Evolutionary conservation across 2,888 invertebrate genomes (phyloP).

Genomic region (Zele albiditarsus): DNA sequence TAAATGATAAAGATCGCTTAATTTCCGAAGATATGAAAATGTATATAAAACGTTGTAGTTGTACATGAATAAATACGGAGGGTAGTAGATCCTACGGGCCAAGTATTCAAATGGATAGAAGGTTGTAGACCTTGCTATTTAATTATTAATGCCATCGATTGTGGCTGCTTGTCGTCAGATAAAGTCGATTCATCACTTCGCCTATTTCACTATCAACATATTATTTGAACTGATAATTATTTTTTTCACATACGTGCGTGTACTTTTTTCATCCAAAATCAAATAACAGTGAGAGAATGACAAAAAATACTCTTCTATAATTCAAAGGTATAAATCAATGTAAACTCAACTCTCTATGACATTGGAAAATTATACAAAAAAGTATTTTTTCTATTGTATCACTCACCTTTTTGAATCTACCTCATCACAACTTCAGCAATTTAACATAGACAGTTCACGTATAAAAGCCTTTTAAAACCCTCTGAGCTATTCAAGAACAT

Average conservation of each 20-base stretch:
- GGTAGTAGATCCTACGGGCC: slow-evolving; percentile 39
- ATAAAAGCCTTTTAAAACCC: not conserved
- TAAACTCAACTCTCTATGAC: not conserved
- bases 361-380: not conserved
- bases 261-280: not conserved
- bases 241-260: not conserved
- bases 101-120: slow-evolving; percentile 43
- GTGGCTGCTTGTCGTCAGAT: slow-evolving; percentile 59
- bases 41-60: not conserved
- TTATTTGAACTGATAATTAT: slow-evolving; percentile 19
- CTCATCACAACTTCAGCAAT: not conserved
- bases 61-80: not conserved
- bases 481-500: not conserved
- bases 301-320: not conserved
- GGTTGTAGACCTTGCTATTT: slow-evolving; percentile 64
- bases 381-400: not conserved
- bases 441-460: not conserved
- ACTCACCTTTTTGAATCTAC: not conserved
- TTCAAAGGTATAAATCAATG: not conserved
- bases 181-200: slow-evolving; percentile 57
- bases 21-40: not conserved
- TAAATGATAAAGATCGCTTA: no score
- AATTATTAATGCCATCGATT: slow-evolving; percentile 67
- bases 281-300: not conserved
- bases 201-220: slow-evolving; percentile 4